A percentile compares a stretch with the other conserved stretches of the same genome.
Evolutionary conservation across 2,797 vertebrate species (phyloP).

Genomic region (Garrulus glandarius): DNA sequence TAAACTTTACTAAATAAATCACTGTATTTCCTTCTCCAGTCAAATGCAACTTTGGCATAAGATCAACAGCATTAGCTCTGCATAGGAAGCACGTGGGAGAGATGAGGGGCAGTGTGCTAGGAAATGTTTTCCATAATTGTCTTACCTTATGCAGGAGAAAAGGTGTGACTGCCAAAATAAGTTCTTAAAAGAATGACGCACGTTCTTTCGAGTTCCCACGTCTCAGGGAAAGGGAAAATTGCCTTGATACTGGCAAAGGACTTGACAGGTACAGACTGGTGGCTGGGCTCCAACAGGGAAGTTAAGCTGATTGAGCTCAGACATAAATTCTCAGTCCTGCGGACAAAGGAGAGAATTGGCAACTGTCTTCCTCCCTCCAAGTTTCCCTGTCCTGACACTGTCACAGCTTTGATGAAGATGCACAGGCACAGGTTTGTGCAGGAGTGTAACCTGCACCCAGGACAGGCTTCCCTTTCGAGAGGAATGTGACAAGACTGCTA

Average conservation of each 20-base stretch:
- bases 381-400: background rate
- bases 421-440: background rate
- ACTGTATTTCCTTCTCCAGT: slow-evolving; percentile 44
- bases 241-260: background rate
- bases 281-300: background rate
- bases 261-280: background rate
- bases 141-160: background rate
- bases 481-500: fast-evolving
- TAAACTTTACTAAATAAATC: slow-evolving; percentile 12
- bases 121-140: background rate
- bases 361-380: background rate
- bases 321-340: background rate
- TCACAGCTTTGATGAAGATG: background rate
- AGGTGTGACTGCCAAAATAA: background rate
- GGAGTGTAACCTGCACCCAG: background rate
- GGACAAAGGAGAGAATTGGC: background rate
- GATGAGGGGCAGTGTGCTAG: background rate
- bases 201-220: background rate
- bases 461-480: background rate
- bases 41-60: background rate
- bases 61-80: background rate
- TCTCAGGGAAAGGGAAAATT: background rate
- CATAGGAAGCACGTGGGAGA: background rate
- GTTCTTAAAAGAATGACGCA: background rate
- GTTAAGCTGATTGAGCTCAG: background rate